phyloP scores from a whole-genome alignment of 2,113 vertebrate genomes.

The Prunella fulvescens region DNA sequence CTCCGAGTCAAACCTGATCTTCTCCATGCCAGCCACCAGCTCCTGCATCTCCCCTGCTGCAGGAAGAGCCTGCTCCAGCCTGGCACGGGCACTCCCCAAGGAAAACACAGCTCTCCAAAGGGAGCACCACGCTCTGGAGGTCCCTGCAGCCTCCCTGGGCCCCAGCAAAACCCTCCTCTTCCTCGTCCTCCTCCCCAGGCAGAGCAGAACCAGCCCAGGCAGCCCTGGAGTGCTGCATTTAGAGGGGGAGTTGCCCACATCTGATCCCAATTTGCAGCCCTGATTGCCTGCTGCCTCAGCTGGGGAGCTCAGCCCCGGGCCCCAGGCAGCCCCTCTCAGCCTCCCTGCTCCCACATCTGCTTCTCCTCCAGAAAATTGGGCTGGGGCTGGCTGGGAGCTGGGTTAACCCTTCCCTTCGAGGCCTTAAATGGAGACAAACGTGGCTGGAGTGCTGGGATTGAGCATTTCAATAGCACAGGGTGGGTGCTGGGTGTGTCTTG shows the following conservation, averaged over 20 bases:
- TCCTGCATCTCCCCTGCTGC: slow-evolving; percentile 17
- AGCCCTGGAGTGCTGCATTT: background rate
- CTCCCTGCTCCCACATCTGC: background rate
- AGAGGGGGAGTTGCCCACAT: background rate
- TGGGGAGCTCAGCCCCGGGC: background rate
- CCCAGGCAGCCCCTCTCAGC: background rate
- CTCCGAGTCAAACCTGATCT: slow-evolving; percentile 37
- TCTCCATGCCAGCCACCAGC: slow-evolving; percentile 24
- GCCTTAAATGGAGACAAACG: accelerated
- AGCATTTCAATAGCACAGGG: accelerated
- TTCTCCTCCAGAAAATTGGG: background rate
- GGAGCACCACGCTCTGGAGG: background rate
- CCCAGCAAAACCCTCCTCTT: background rate
- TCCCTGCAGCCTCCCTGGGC: background rate
- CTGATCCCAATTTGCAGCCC: slow-evolving; percentile 42
- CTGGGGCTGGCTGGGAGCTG: background rate
- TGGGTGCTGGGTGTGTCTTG: accelerated
- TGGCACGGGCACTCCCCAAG: accelerated
- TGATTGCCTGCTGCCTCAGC: background rate
- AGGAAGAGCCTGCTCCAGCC: background rate
- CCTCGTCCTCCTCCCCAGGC: background rate
- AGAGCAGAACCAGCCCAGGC: background rate
- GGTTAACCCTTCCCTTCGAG: background rate
- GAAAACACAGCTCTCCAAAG: background rate
- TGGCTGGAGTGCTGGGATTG: accelerated